Percentiles rank a stretch among this genome's conserved stretches.
phyloP scores from a whole-genome alignment of 2,113 vertebrate genomes.

The Eurystomus gularis region DNA sequence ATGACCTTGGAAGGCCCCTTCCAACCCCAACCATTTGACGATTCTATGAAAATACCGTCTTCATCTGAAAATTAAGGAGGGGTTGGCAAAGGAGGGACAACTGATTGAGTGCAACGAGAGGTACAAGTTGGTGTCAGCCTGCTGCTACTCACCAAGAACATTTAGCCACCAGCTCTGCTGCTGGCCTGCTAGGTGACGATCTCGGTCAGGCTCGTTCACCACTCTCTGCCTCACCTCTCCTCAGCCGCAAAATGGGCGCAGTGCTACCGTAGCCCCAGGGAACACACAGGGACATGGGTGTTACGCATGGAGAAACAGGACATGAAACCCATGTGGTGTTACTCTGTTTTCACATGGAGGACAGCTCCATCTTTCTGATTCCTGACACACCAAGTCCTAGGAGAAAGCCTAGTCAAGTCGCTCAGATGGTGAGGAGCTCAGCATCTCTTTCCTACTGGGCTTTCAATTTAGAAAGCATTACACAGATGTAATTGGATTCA shows the following conservation, averaged over 20 bases:
- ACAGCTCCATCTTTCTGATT: neutral
- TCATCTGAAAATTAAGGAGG: neutral
- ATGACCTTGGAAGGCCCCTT: too few relatives aligned
- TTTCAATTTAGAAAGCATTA: neutral
- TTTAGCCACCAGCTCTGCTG: neutral
- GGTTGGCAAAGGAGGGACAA: neutral
- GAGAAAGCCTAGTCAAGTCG: neutral
- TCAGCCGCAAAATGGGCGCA: neutral
- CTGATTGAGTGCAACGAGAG: neutral
- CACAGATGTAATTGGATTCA: neutral
- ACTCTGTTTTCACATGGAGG: neutral
- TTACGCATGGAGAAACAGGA: accelerated
- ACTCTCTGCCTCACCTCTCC: neutral
- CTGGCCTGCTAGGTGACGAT: neutral
- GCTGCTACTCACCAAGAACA: too few relatives aligned
- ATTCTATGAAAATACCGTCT: neutral
- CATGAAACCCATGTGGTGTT: accelerated
- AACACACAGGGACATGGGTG: accelerated
- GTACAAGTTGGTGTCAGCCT: neutral
- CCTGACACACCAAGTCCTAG: neutral
- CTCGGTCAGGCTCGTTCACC: accelerated
- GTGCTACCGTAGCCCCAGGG: too few relatives aligned
- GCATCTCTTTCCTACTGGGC: neutral
- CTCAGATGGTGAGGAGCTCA: neutral
- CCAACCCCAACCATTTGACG: too few relatives aligned